Percentiles rank a stretch among this genome's conserved stretches.
phyloP scores from a whole-genome alignment of 2,113 vertebrate species.

The Sminthopsis crassicaudata region DNA sequence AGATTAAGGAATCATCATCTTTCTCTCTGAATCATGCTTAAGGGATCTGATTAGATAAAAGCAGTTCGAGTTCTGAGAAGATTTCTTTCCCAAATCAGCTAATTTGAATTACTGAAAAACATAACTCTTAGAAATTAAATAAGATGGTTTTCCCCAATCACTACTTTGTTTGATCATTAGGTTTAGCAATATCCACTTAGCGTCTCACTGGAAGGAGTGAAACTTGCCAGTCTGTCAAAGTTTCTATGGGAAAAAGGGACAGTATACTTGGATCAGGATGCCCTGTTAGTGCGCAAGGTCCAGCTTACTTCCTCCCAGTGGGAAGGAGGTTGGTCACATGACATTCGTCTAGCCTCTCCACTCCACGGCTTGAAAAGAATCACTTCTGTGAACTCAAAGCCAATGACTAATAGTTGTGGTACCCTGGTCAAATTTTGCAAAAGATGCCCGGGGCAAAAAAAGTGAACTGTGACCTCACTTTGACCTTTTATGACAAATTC shows the following conservation, averaged over 20 bases:
- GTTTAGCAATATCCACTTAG: constrained; percentile 42
- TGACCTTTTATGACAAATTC: not conserved
- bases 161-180: constrained; percentile 44
- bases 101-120: constrained; percentile 59
- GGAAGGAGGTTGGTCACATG: not conserved
- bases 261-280: constrained; percentile 22
- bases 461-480: not conserved
- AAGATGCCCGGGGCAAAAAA: not conserved
- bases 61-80: constrained; percentile 11
- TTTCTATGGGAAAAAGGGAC: constrained; percentile 9
- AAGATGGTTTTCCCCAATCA: constrained; percentile 31
- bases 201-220: constrained; percentile 3
- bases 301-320: not conserved
- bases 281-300: not conserved
- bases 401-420: not conserved
- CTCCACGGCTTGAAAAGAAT: not conserved
- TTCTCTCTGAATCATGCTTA: constrained; percentile 46
- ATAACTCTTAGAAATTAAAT: constrained; percentile 56
- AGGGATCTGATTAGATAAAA: constrained; percentile 57
- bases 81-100: constrained; percentile 45
- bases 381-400: not conserved
- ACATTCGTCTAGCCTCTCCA: not conserved
- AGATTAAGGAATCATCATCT: constrained; percentile 51
- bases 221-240: not conserved
- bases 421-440: not conserved